phyloP scores from a whole-genome alignment of 92 coral and sea anemone species.

The Paramuricea clavata region DNA sequence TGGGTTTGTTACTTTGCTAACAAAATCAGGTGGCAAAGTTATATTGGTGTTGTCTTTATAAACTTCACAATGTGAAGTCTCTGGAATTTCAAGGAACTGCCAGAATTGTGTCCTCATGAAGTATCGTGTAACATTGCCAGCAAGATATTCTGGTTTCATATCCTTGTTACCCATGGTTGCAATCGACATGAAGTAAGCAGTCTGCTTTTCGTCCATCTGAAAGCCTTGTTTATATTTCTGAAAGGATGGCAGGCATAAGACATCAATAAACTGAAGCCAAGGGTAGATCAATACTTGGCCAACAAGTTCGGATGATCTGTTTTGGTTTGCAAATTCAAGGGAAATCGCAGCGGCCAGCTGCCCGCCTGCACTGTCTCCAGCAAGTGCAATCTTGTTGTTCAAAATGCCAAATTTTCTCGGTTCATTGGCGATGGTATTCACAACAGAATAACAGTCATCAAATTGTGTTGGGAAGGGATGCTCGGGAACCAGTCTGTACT shows the following conservation, averaged over 20 bases:
- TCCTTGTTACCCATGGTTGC: conserved; percentile 77
- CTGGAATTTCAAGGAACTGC: conserved; percentile 53
- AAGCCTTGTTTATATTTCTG: conserved; percentile 63
- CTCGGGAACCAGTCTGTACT: conserved; percentile 90
- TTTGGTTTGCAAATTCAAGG: conserved; percentile 77
- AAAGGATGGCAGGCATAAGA: conserved; percentile 79
- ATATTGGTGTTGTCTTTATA: neutral
- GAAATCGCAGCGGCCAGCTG: conserved; percentile 91
- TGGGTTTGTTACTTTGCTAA: conserved; percentile 67
- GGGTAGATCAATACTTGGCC: conserved; percentile 85
- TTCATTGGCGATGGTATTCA: conserved; percentile 77
- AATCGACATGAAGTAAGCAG: conserved; percentile 75
- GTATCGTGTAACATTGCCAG: conserved; percentile 88
- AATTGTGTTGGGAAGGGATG: conserved; percentile 85
- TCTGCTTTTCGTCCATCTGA: conserved; percentile 62
- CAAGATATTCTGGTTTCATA: conserved; percentile 72
- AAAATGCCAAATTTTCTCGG: conserved; percentile 81
- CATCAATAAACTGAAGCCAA: conserved; percentile 76
- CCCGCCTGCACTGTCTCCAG: conserved; percentile 98
- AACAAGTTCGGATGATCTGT: conserved; percentile 9
- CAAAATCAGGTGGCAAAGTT: conserved; percentile 20
- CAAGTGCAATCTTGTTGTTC: conserved; percentile 73
- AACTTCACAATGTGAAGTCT: conserved; percentile 5
- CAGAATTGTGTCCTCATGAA: conserved; percentile 72
- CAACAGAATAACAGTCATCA: conserved; percentile 89